phyloP scores from a whole-genome alignment of 1,140 invertebrate species.

The Dreissena polymorpha region DNA sequence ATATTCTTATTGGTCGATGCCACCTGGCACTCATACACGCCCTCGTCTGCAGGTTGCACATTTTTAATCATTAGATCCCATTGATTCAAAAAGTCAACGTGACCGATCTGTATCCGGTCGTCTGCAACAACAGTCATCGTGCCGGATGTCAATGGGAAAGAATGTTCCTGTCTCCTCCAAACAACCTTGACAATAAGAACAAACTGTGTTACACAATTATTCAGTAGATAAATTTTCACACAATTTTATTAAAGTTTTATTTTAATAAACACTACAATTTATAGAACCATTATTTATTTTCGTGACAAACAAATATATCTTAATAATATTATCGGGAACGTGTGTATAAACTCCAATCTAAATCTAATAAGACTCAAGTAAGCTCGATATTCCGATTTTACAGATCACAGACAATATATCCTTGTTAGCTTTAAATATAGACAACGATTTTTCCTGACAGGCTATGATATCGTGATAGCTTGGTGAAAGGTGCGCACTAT shows the following conservation, averaged over 20 bases:
- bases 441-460: too few species aligned
- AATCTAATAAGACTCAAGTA: too few species aligned
- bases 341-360: background rate
- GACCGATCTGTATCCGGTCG: constrained; percentile 58
- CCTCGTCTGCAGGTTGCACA: constrained; percentile 63
- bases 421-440: too few species aligned
- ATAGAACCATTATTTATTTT: background rate
- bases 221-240: background rate
- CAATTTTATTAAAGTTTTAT: too few species aligned
- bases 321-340: background rate
- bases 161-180: constrained; percentile 63
- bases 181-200: constrained; percentile 58
- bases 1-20: constrained; percentile 59
- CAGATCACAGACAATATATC: too few species aligned
- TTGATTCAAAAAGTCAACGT: constrained; percentile 55
- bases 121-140: constrained; percentile 64
- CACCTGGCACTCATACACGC: constrained; percentile 71
- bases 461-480: too few species aligned
- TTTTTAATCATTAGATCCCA: constrained; percentile 71
- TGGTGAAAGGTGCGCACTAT: too few species aligned
- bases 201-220: background rate
- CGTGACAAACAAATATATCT: background rate
- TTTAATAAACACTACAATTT: constrained; percentile 1
- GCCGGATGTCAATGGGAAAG: constrained; percentile 66
- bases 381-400: too few species aligned